Percentiles rank a stretch among this genome's conserved stretches.
Evolutionary conservation across 2,888 invertebrate species (phyloP).

Genomic region (Stegophylla sp.): DNA sequence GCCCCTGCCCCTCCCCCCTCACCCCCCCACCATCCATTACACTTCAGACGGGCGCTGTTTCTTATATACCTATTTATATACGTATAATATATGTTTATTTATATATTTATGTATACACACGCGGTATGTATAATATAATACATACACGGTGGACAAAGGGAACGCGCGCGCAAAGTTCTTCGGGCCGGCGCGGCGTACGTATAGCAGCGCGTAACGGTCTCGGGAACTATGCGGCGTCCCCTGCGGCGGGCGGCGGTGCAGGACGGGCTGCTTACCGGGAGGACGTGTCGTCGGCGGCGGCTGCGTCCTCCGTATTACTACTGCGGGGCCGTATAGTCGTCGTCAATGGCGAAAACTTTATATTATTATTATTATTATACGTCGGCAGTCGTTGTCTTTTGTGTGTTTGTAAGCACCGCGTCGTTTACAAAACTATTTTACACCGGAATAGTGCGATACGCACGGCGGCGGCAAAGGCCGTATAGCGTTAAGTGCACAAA

Average conservation of each 20-base stretch:
- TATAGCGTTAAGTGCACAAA: neutral
- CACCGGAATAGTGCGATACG: constrained; percentile 22
- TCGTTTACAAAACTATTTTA: constrained; percentile 50
- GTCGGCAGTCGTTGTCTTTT: constrained; percentile 11
- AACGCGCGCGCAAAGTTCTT: constrained; percentile 21
- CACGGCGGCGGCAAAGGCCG: too few relatives aligned
- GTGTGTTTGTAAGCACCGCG: constrained; percentile 5
- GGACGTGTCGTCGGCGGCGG: neutral
- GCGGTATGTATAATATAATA: neutral
- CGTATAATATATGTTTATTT: neutral
- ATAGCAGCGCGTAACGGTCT: constrained; percentile 42
- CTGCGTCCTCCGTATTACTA: neutral
- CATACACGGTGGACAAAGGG: constrained; percentile 22
- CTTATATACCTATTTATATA: too few relatives aligned
- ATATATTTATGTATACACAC: neutral
- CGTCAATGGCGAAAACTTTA: constrained; percentile 26
- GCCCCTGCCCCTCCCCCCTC: too few relatives aligned
- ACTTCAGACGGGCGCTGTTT: neutral
- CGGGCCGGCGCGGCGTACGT: constrained; percentile 23
- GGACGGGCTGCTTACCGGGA: neutral
- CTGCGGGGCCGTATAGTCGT: too few relatives aligned
- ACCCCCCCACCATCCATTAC: too few relatives aligned
- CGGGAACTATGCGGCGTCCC: constrained; percentile 52
- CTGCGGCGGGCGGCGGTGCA: neutral
- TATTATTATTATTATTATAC: too few relatives aligned